Conservation (phyloP, 2,797 vertebrate genomes). For the Momotus momota region DNA sequence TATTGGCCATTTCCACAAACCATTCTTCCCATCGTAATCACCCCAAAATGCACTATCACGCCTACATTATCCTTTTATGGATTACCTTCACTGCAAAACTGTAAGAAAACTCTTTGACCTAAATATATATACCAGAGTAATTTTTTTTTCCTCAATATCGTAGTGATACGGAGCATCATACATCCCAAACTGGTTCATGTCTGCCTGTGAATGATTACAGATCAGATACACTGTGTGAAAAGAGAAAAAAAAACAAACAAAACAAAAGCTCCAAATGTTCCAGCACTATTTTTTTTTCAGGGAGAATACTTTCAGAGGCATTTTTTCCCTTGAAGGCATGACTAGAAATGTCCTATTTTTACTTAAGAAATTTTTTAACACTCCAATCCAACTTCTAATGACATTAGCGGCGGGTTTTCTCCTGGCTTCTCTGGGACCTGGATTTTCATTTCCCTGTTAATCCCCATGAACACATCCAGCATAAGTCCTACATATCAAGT, state of each 20-base stretch:
- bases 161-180: background rate
- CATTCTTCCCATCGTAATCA: background rate
- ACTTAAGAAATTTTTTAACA: background rate
- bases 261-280: background rate
- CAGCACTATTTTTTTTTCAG: background rate
- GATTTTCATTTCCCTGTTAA: background rate
- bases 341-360: background rate
- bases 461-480: background rate
- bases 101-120: background rate
- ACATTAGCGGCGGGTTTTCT: background rate
- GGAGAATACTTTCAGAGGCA: background rate
- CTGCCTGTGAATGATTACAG: background rate
- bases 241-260: background rate
- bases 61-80: background rate
- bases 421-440: background rate
- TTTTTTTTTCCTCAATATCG: background rate
- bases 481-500: background rate
- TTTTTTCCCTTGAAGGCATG: background rate
- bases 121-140: background rate
- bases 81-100: background rate
- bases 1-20: background rate
- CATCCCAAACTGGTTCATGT: background rate
- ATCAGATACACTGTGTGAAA: background rate
- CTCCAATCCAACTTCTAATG: background rate
- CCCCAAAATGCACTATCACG: background rate